A percentile compares a stretch with the other conserved stretches of the same genome.
Evolutionary conservation across 1,140 invertebrate genomes (phyloP).

Genomic region (Euglossa dilemma): DNA sequence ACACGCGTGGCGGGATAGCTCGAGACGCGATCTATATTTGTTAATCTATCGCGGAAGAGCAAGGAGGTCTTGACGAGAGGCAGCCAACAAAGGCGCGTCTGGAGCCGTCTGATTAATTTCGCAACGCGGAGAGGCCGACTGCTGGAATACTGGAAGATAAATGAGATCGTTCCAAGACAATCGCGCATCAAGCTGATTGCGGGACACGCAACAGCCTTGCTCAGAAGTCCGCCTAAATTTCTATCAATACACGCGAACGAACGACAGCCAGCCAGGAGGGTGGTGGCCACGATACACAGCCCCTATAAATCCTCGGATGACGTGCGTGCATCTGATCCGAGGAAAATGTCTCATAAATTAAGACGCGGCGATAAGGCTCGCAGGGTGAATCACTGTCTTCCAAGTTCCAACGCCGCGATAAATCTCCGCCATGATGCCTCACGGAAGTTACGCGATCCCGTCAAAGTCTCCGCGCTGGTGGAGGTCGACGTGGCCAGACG

Average conservation of each 20-base stretch:
- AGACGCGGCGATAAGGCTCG: background rate
- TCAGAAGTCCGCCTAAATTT: conserved; percentile 50
- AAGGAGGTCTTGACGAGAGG: conserved; percentile 25
- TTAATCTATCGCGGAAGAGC: conserved; percentile 45
- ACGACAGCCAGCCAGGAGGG: background rate
- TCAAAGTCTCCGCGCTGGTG: too few relatives aligned
- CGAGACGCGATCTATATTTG: conserved; percentile 55
- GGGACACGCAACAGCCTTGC: conserved; percentile 37
- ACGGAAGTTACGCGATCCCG: background rate
- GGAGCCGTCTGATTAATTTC: conserved; percentile 65
- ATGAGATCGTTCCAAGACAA: conserved; percentile 63
- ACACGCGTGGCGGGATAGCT: conserved; percentile 7
- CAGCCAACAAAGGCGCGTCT: conserved; percentile 60
- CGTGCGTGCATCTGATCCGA: conserved; percentile 14
- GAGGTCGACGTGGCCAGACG: too few relatives aligned
- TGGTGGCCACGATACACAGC: background rate
- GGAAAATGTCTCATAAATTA: conserved; percentile 10
- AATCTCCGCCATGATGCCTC: too few relatives aligned
- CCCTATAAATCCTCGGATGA: conserved; percentile 20
- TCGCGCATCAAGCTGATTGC: conserved; percentile 56
- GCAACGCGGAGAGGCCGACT: conserved; percentile 41
- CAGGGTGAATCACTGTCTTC: background rate
- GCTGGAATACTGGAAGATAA: conserved; percentile 60
- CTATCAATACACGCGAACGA: conserved; percentile 42
- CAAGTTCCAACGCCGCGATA: background rate